Conservation (phyloP, 2,888 invertebrate species). For the Drosophila setosimentum region DNA sequence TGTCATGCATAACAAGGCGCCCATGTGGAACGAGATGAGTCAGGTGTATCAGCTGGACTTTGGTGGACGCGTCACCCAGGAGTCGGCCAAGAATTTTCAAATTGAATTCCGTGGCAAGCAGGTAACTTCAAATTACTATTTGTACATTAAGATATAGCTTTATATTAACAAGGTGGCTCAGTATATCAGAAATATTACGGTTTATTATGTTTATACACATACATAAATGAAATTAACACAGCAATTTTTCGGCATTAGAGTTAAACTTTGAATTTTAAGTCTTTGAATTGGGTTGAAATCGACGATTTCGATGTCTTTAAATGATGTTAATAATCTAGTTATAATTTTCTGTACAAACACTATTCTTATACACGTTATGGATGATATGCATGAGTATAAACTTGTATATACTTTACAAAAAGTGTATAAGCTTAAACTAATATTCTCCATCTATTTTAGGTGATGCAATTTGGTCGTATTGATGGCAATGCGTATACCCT, state of each 20-base stretch:
- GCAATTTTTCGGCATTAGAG: too few species aligned
- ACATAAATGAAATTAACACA: too few species aligned
- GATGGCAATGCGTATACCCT: slow-evolving; percentile 99
- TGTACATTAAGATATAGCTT: neutral
- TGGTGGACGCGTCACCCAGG: slow-evolving; percentile 99
- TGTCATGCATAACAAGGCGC: slow-evolving; percentile 98
- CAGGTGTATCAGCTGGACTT: slow-evolving; percentile 99
- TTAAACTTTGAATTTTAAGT: neutral
- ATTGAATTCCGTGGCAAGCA: slow-evolving; percentile 98
- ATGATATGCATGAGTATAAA: neutral
- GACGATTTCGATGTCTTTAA: neutral
- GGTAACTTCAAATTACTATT: slow-evolving; percentile 86
- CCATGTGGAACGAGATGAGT: slow-evolving; percentile 99
- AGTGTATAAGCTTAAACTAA: neutral
- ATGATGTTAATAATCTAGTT: neutral
- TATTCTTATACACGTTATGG: neutral
- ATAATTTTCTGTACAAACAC: neutral
- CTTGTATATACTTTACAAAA: neutral
- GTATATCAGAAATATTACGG: neutral
- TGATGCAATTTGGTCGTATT: slow-evolving; percentile 99
- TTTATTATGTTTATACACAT: neutral
- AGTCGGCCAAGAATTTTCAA: slow-evolving; percentile 99
- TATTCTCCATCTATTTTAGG: slow-evolving; percentile 87
- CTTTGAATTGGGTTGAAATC: neutral
- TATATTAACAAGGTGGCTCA: neutral